phyloP scores from a whole-genome alignment of 2,113 vertebrate genomes.

The Todiramphus saurophagus region DNA sequence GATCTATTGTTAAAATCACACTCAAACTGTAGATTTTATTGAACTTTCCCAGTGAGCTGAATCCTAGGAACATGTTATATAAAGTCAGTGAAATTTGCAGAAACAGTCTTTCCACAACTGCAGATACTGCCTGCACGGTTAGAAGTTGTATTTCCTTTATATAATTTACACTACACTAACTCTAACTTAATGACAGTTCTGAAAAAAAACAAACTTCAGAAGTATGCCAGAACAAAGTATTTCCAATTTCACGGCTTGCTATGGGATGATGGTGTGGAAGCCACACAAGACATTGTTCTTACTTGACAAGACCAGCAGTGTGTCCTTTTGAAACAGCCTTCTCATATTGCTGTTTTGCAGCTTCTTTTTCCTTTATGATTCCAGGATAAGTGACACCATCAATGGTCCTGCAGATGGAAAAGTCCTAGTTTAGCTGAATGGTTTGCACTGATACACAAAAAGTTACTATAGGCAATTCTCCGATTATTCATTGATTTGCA shows the following conservation, averaged over 20 bases:
- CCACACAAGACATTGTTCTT: constrained; percentile 24
- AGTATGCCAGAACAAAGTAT: neutral
- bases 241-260: neutral
- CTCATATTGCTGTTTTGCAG: constrained; percentile 86
- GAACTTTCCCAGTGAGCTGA: neutral
- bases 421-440: neutral
- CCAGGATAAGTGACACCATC: constrained; percentile 85
- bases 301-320: constrained; percentile 92
- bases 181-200: neutral
- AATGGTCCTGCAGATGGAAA: constrained; percentile 78
- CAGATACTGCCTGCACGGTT: neutral
- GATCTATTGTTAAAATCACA: neutral
- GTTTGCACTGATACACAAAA: neutral
- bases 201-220: neutral
- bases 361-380: constrained; percentile 87
- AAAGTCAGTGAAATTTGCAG: neutral
- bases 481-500: neutral
- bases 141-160: neutral
- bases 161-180: neutral
- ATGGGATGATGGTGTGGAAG: neutral
- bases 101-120: neutral
- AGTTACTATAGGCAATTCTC: neutral
- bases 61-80: neutral
- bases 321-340: constrained; percentile 86
- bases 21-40: neutral